A percentile compares a stretch with the other conserved stretches of the same genome.
phyloP scores from a whole-genome alignment of 2,797 vertebrate genomes.

The Austrolebias charrua region DNA sequence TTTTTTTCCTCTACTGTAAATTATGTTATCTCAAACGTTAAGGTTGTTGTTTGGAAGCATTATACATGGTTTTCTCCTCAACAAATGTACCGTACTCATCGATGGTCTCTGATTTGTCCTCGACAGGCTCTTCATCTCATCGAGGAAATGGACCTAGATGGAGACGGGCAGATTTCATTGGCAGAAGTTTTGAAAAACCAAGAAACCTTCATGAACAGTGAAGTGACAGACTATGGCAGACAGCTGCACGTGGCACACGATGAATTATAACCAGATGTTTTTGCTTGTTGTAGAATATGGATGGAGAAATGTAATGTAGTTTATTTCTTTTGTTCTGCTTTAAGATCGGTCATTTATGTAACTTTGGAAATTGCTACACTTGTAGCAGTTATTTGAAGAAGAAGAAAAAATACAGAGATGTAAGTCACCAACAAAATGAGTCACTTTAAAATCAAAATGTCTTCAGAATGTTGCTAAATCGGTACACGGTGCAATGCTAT shows the following conservation, averaged over 20 bases:
- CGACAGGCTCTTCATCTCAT: slow-evolving; percentile 90
- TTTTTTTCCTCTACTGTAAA: no score
- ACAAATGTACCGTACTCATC: neutral
- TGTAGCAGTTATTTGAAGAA: no score
- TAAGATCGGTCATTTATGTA: neutral
- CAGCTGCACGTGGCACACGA: slow-evolving; percentile 90
- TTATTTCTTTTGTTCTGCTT: slow-evolving; percentile 3
- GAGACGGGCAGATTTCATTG: slow-evolving; percentile 85
- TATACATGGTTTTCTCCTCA: neutral
- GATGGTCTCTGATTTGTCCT: slow-evolving; percentile 22
- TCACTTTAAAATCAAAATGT: neutral
- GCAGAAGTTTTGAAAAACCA: slow-evolving; percentile 89
- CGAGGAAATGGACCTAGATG: slow-evolving; percentile 91
- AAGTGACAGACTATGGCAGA: slow-evolving; percentile 95
- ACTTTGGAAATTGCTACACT: neutral
- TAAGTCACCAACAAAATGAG: neutral
- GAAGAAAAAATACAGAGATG: no score
- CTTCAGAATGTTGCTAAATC: neutral
- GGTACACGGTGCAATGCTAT: neutral
- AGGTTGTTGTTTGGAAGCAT: neutral
- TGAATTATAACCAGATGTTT: slow-evolving; percentile 81
- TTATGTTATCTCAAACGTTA: no score
- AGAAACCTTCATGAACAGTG: slow-evolving; percentile 92
- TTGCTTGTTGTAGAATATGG: neutral
- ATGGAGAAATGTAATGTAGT: neutral